Evolutionary conservation across 2,888 invertebrate genomes (phyloP), one percentile per base, ranked within the genome.

Genomic region (Tetranychus truncatus): DNA sequence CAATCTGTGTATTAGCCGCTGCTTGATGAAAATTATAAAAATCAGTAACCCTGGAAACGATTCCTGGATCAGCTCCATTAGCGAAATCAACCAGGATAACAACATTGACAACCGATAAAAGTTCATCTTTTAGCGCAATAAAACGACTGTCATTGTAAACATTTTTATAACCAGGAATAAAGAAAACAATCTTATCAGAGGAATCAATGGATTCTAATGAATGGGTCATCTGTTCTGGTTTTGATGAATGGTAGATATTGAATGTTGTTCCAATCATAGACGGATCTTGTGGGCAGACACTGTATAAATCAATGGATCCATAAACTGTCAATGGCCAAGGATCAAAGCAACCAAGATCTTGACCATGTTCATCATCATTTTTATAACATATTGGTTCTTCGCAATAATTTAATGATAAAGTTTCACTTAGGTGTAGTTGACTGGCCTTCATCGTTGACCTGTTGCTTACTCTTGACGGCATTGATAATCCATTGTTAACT

Each of bases 71-170:
- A 1, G 74, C 76, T 20, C 76, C 76, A 45, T 67, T 74, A 20
- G 24, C n/a, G 66, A 72, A 75, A 20, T 76, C 76, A 6, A 75
- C 75, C 71, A 75, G 44, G 7, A 76, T 71, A 11, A 76, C 76
- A 9, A 74, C 66, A 11, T 75, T 24, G 3, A 21, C 46, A 11
- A 34, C 18, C 9, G 46, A 46, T 11, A 75, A 20, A 15, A 75
- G 72, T 44, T 71, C 34, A 65, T 75, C 65, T 71, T 75, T 75
- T 4, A 75, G 7, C 9, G 15, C 11, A 18, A 72, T 20, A 1
- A 75, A n/a, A 24, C 72, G n/a, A 1, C 55, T n/a, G n/a, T 24
- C 72, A 55, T 71, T 75, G 8, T 66, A 55, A 18, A 46, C 15
- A 55, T 73, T 75, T 11, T n/a, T 18, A 45, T 71, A 75, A 2